Evolutionary conservation across 1,140 invertebrate genomes (phyloP), one percentile per base, ranked within the genome.

Genomic region (Asobara japonica): DNA sequence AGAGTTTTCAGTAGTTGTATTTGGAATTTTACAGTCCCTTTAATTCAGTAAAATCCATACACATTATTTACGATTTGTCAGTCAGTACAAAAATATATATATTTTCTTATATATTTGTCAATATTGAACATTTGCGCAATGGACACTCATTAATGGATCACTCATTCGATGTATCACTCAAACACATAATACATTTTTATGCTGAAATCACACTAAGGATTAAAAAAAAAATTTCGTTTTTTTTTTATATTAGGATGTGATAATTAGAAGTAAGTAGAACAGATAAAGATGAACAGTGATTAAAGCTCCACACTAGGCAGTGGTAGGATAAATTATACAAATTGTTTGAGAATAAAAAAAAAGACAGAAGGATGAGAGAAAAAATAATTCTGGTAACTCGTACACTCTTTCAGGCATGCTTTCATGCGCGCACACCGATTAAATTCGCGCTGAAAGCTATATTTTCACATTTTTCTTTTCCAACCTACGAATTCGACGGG

Each of bases 381-480:
- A 13, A 72, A 22, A 65, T 29, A 56, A 72, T 65, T 60, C 71
- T 72, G 71, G 71, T 72, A 72, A 72, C 71, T 72, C 71, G 71
- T 72, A 72, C 64, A 67, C 64, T 64, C 33, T 71, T 71, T 33
- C 69, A 71, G 69, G 62, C 69, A 36, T 29, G 69, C 62, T 71
- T 71, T 71, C 7, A 11, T 20, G 61, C 60, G 25, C 69, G 16
- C 20, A 64, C 33, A 64, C 30, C 29, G 29, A 64, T 38, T 11
- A 70, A 64, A 33, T 48, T 30, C 33, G 64, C 30, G 30, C 25
- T 13, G 36, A 45, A 66, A 66, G 51, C 51, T 25, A 25, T 56
- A 4, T 56, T 56, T 51, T 16, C n/a, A n/a, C n/a, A n/a, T 51
- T 16, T 20, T 16, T 10, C 51, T 1, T 27, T 3, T 56, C 3